Evolutionary conservation across 2,113 vertebrate species (phyloP).

Genomic region (Chaenocephalus aceratus): DNA sequence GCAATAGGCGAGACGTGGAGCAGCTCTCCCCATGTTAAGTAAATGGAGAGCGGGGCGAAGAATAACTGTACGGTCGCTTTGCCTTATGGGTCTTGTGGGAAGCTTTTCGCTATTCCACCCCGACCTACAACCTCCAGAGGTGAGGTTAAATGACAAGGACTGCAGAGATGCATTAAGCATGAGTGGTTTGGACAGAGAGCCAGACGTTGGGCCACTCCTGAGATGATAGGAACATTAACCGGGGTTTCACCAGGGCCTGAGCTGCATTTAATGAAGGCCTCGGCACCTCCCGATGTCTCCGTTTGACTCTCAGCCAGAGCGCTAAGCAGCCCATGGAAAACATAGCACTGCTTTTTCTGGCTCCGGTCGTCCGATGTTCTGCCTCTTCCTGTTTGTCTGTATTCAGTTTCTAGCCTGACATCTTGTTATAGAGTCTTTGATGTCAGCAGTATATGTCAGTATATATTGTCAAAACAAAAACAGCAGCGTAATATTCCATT

Average conservation of each 20-base stretch:
- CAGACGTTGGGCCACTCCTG: conserved; percentile 71
- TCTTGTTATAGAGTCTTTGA: conserved; percentile 11
- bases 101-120: conserved; percentile 26
- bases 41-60: conserved; percentile 69
- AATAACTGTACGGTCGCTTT: conserved; percentile 63
- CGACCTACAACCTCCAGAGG: conserved; percentile 69
- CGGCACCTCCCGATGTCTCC: conserved; percentile 58
- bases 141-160: conserved; percentile 79
- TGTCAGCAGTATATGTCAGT: too few relatives aligned
- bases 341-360: conserved; percentile 47
- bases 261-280: conserved; percentile 81
- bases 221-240: conserved; percentile 82
- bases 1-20: conserved; percentile 41
- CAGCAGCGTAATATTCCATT: too few relatives aligned
- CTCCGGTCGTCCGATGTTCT: conserved; percentile 32
- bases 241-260: conserved; percentile 73
- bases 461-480: too few relatives aligned
- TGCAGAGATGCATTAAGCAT: conserved; percentile 83
- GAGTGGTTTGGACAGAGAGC: conserved; percentile 75
- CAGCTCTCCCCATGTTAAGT: conserved; percentile 71
- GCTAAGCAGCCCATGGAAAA: conserved; percentile 59
- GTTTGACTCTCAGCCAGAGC: conserved; percentile 64
- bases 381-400: conserved; percentile 20
- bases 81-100: conserved; percentile 52
- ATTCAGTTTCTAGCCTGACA: conserved; percentile 1